Base-by-base conservation (phyloP, 2,888 invertebrate genomes). In the Eupithecia tripunctaria region DNA sequence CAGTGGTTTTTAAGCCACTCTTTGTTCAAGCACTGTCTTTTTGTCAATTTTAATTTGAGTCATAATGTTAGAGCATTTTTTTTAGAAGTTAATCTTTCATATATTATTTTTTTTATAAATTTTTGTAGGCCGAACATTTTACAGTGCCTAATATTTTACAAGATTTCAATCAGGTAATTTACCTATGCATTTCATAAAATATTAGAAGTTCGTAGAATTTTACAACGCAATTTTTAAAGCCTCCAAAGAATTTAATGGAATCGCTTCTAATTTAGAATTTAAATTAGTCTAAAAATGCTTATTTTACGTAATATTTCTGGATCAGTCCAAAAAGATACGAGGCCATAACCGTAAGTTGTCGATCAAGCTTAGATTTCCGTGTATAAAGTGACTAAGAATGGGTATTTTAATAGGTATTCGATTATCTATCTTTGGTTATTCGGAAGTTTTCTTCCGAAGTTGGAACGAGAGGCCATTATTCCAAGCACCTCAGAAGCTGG, bases 361-460 rank as follows among this genome's bases (percentile, higher is more conserved):
- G 36, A 64, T 64, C 64, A 64, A 41, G 60, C 60, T 60, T 60
- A 29, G 32, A 63, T 63, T 38, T 63, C 63, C 63, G 63, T 63
- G 64, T 64, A 41, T 64, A 64, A 51, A 60, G 29, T 29, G 60
- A 29, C 60, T 18, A 29, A 64, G 64, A 64, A 64, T 64, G 64
- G 38, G 62, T 38, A 64, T 64, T 64, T 64, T 38, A 64, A 38
- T 41, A 38, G 64, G 64, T 21, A 25, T 64, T 64, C 64, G 64
- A 36, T 38, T 64, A 64, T 64, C 38, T 72, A 62, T 68, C 51
- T 68, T 63, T 25, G 56, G 29, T 56, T 65, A 51, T 51, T 63
- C 41, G 60, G 66, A 69, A 60, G 65, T 73, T 70, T 73, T 73
- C 73, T 67, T 69, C 62, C 69, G 47, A 63, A 60, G 66, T 72